Conservation (phyloP, 2,888 invertebrate genomes). For the Dasysyrphus albostriatus region DNA sequence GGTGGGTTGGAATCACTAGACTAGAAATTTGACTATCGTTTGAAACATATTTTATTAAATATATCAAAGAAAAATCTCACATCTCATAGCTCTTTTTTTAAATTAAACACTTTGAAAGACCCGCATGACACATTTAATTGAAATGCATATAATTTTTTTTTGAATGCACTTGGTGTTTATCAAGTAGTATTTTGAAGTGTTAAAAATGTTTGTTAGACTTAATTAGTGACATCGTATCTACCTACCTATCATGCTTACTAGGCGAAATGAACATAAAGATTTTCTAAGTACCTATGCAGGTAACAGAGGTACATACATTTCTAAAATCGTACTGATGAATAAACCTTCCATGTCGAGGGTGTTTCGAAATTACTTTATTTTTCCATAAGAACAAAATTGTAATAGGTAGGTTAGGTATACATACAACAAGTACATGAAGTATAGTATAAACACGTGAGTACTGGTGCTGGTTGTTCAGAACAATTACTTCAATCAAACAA, state of each 20-base stretch:
- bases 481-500: conserved; percentile 42
- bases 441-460: conserved; percentile 6
- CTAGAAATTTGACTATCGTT: background rate
- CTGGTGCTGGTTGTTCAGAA: background rate
- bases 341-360: background rate
- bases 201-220: conserved; percentile 14
- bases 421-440: background rate
- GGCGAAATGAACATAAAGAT: background rate
- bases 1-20: background rate
- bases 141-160: background rate
- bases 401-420: background rate
- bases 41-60: background rate
- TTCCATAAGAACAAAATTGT: background rate
- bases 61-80: background rate
- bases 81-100: background rate
- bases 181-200: conserved; percentile 1
- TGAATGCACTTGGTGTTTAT: conserved; percentile 1
- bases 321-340: background rate
- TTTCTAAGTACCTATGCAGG: too few relatives aligned
- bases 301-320: background rate
- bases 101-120: background rate
- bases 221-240: conserved; percentile 29
- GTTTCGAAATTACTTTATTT: background rate
- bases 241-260: background rate
- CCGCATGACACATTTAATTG: conserved; percentile 11